Base-by-base conservation (phyloP, 2,113 vertebrate species). In the Elephantulus edwardii region DNA sequence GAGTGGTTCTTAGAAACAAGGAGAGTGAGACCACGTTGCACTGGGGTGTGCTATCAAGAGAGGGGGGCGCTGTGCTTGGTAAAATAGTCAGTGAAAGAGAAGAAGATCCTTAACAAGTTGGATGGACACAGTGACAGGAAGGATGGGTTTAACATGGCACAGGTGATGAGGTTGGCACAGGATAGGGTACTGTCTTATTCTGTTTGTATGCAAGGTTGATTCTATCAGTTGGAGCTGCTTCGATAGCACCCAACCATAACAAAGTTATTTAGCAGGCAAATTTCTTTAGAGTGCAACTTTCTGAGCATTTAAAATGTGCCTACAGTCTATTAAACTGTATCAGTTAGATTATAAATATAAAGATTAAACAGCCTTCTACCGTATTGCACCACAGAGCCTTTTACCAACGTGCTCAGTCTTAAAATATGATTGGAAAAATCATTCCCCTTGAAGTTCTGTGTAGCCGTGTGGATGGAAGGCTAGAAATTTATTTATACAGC, bases 401-500 rank as follows among this genome's bases (percentile, higher is more conserved):
- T 75, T 66, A 38, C 72, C 84, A 72, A 48, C 83, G n/a, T 11
- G 28, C 58, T 54, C 12, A 2, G 4, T 46, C 58, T 91, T 62
- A 60, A 44, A 64, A 30, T 38, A 62, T 70, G 62, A 1, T 52
- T 33, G 72, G 58, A 82, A 89, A 84, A 79, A 60, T 42, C 81
- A 14, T 70, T 83, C 70, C 50, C 35, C 71, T 82, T 64, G 24
- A 89, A 76, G 70, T 78, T 66, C 74, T 72, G 4, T 48, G 44
- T 56, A 72, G 44, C 78, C 1, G 4, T 33, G 2, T 24, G 48
- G 52, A 38, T 64, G 50, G 86, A 62, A 74, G 48, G 86, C 87
- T 88, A 11, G 88, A 87, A 84, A 38, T 75, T 35, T 89, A 74
- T 93, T 46, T 83, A 44, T 91, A 48, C 33, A 48, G 19, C 76